Evolutionary conservation across 2,888 invertebrate genomes (phyloP).

Genomic region (Zelleria hepariella): DNA sequence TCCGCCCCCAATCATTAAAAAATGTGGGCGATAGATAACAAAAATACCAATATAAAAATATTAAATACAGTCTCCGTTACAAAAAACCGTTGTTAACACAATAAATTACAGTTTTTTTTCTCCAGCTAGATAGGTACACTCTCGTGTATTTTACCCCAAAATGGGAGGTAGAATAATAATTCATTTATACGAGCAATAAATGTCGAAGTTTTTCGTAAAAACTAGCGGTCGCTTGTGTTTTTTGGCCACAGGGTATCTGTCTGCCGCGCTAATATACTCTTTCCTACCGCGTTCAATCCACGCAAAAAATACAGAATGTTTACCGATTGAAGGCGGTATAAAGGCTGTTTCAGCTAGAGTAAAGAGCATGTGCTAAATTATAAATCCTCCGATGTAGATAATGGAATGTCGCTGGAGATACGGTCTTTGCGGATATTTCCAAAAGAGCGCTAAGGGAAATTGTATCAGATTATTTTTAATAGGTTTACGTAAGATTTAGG

Average conservation of each 20-base stretch:
- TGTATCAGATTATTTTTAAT: not conserved
- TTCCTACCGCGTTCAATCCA: not conserved
- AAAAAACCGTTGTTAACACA: not conserved
- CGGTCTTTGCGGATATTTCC: not conserved
- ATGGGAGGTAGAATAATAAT: conserved; percentile 36
- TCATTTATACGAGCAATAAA: conserved; percentile 50
- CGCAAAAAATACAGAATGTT: not conserved
- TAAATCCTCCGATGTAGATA: conserved; percentile 7
- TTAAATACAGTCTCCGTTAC: not conserved
- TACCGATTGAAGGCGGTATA: not conserved
- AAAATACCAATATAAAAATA: not conserved
- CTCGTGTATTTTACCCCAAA: conserved; percentile 27
- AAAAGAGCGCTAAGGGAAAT: not conserved
- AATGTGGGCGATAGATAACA: no score
- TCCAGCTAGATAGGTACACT: conserved; percentile 3
- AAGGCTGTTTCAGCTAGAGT: not conserved
- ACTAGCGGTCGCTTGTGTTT: conserved; percentile 27
- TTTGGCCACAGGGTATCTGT: conserved; percentile 11
- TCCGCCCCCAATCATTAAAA: no score
- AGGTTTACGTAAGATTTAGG: no score
- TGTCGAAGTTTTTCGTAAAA: conserved; percentile 40
- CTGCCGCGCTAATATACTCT: conserved; percentile 3
- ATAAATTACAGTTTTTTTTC: conserved; percentile 8
- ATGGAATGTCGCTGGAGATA: not conserved
- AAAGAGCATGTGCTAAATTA: not conserved